phyloP scores from a whole-genome alignment of 2,113 vertebrate genomes.

The Helogale parvula region DNA sequence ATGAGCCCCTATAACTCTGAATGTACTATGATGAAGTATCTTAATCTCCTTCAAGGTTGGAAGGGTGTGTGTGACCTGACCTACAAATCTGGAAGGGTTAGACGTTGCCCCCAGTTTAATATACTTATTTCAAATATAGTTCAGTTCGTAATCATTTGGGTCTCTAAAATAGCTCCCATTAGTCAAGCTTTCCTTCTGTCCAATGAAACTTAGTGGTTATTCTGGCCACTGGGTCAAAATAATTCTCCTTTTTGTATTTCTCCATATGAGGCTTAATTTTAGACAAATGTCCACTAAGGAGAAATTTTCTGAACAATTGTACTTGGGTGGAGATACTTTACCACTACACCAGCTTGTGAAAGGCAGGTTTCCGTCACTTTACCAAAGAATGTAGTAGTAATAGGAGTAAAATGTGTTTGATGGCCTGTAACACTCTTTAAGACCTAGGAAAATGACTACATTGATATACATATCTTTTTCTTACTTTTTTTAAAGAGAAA shows the following conservation, averaged over 20 bases:
- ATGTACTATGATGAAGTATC: neutral
- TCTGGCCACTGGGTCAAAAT: neutral
- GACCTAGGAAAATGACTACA: neutral
- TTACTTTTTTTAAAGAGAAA: neutral
- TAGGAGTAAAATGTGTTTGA: neutral
- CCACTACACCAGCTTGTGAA: neutral
- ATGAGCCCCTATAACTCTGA: neutral
- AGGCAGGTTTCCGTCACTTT: neutral
- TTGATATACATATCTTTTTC: neutral
- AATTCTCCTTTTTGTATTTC: neutral
- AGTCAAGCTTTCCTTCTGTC: neutral
- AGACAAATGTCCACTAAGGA: neutral
- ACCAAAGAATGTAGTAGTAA: neutral
- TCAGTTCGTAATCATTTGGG: neutral
- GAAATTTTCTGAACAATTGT: neutral
- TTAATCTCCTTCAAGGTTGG: neutral
- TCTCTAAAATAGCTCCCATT: neutral
- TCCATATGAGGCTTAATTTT: constrained; percentile 4
- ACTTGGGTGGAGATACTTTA: neutral
- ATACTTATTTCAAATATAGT: neutral
- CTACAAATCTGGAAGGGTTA: neutral
- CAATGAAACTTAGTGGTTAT: neutral
- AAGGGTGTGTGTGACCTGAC: neutral
- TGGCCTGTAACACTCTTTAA: neutral
- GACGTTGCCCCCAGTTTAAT: neutral